Evolutionary conservation across 2,888 invertebrate genomes (phyloP), one percentile per base, ranked within the genome.

Genomic region (Cetonia aurata): DNA sequence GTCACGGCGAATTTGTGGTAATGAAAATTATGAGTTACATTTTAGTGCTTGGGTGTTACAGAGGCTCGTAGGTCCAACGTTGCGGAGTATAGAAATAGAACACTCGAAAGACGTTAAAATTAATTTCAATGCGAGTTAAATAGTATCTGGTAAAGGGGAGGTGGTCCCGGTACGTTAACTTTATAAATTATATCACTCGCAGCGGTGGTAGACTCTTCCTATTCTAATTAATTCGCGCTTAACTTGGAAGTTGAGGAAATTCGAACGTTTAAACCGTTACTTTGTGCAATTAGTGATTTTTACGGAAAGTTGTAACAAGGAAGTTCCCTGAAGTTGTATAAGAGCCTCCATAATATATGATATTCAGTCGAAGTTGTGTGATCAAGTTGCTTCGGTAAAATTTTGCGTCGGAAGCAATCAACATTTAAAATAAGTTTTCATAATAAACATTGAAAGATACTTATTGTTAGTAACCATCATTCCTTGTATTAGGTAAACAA

Each of bases 1-100:
- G 80, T 80, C 79, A 81, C 77, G 80, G 77, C 75, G 76, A 77
- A 79, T 81, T 81, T 80, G 78, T 74, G 75, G 74, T 77, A 75
- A 77, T 77, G 77, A 75, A 78, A 79, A 79, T 78, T 78, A 76
- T 74, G 72, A 75, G 73, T 72, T 76, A 76, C 77, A 78, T 77
- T 76, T 77, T 75, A 78, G 73, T 76, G 69, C 69, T 15, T 70
- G 75, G 78, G 77, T 70, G 76, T 75, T 70, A 69, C 72, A 70
- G 72, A 71, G 56, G 41, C 69, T 72, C 67, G 70, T 74, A 73
- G 73, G 71, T 72, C 73, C 67, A 25, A 57, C 71, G 74, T 74
- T 75, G 73, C 73, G 75, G 3, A 25, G 25, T 25, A 70, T 72
- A 69, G 67, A 75, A 75, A 76, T 74, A 75, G 75, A 74, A 74